Evolutionary conservation across 1,140 invertebrate genomes (phyloP).

Genomic region (Rhopalosiphum padi): DNA sequence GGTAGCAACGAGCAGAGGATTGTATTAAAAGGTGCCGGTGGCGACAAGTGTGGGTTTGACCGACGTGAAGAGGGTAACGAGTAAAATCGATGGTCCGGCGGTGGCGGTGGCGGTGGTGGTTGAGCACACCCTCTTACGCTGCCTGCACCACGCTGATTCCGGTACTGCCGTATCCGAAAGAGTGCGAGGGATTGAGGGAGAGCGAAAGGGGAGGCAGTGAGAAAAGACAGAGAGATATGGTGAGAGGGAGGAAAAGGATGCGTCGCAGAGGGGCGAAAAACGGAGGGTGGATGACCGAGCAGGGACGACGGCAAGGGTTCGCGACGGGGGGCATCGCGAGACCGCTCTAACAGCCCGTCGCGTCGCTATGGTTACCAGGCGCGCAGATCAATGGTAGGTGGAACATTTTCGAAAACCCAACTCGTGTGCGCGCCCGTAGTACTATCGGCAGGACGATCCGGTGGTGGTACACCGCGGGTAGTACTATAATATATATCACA

Average conservation of each 20-base stretch:
- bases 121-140: not conserved
- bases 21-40: slow-evolving; percentile 54
- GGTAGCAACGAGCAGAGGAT: slow-evolving; percentile 5
- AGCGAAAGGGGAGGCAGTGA: not conserved
- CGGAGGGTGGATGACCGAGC: not conserved
- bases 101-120: slow-evolving; percentile 27
- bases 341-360: not conserved
- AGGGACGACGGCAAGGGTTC: not conserved
- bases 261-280: not conserved
- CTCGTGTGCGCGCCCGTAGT: slow-evolving; percentile 37
- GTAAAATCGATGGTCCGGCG: slow-evolving; percentile 57
- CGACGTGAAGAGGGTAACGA: slow-evolving; percentile 57
- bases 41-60: slow-evolving; percentile 58
- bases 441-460: not conserved
- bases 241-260: not conserved
- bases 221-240: not conserved
- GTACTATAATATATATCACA: slow-evolving; percentile 13
- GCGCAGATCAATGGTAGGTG: slow-evolving; percentile 57
- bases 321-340: not conserved
- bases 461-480: not conserved
- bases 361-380: slow-evolving; percentile 48
- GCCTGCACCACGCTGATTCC: not conserved
- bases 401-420: slow-evolving; percentile 51
- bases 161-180: not conserved
- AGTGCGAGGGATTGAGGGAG: no score